Base-by-base conservation (phyloP, 2,888 invertebrate genomes). In the Papilio demoleus region DNA sequence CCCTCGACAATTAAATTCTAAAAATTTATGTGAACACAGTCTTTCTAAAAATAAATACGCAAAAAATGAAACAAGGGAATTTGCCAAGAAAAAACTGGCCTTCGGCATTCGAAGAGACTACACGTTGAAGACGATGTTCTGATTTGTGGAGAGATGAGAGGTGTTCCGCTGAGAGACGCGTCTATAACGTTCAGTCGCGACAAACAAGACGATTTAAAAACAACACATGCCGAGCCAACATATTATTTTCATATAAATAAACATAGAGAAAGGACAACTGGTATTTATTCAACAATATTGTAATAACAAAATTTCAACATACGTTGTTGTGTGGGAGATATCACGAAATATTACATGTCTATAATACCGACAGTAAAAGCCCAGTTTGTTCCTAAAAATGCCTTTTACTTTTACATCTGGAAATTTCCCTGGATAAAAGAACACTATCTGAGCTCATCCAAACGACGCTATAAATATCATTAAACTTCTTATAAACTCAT, bases 121-220 rank as follows among this genome's bases (percentile, higher is more conserved):
- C 58, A 70, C 59, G 45, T 65, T 68, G 53, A 50, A 66, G 65
- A 60, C 61, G 38, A 67, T 64, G 70, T 67, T 70, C 68, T 61
- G 69, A 71, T 58, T 70, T 61, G 68, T 58, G 56, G 38, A 56
- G 64, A 65, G 67, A 72, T 70, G 74, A 72, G 68, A 70, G 58
- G 58, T 75, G 74, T 31, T 70, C 61, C 70, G 81, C 68, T 79
- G 80, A 84, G 75, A 79, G 80, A 81, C 67, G 68, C 53, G 74
- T 74, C 79, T 80, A 78, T 78, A 70, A 71, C 77, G 69, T 70
- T 63, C 73, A 67, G 65, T 70, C 73, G 73, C 81, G 83, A 83
- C 80, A 79, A 79, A 74, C 72, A 69, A 65, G 67, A 47, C 27
- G 63, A 67, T 67, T 53, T 68, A 70, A 61, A 76, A 74, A 74